Evolutionary conservation across 2,888 invertebrate genomes (phyloP), one percentile per base, ranked within the genome.

Genomic region (Stenodera caucasica): DNA sequence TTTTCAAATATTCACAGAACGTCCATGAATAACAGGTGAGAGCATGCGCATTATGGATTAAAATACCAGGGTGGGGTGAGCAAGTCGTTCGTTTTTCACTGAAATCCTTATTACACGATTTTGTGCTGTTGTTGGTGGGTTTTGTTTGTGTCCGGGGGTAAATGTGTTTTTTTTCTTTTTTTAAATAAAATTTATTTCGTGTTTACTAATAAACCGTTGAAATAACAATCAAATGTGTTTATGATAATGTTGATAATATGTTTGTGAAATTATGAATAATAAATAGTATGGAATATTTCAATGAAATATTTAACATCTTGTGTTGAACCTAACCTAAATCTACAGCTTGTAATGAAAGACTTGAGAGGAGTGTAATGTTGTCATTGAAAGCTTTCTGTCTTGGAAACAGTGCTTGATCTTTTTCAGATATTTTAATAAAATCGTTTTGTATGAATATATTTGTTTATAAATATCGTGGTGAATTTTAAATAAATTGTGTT

Each of bases 11-110:
- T 2, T 23, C 37, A 23, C 23, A 9, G 6, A 9, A 54, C 23
- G 57, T 52, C 60, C 60, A 60, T 60, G 63, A 63, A 63, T 63
- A 63, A 63, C 63, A 63, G 60, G 60, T 63, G 57, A 51, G 63
- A 57, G 63, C 63, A 45, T 55, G 63, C 63, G 60, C 45, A 53
- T 14, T 40, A 35, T 12, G 14, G 40, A 45, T 51, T 60, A 50
- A 23, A 26, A 49, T 40, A 53, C 32, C 53, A 63, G 63, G 63
- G 63, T 63, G 63, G 63, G 63, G 63, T 63, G 60, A 45, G 60
- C 63, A 55, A 63, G 60, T 45, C 60, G 55, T 60, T 60, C 54
- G 63, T 63, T 60, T 63, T 60, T 53, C 60, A 63, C 55, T 45
- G 18, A 45, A 60, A 63, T 55, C 60, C 57, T 54, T 56, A 51